phyloP scores from a whole-genome alignment of 2,113 vertebrate genomes.

The Colaptes auratus region DNA sequence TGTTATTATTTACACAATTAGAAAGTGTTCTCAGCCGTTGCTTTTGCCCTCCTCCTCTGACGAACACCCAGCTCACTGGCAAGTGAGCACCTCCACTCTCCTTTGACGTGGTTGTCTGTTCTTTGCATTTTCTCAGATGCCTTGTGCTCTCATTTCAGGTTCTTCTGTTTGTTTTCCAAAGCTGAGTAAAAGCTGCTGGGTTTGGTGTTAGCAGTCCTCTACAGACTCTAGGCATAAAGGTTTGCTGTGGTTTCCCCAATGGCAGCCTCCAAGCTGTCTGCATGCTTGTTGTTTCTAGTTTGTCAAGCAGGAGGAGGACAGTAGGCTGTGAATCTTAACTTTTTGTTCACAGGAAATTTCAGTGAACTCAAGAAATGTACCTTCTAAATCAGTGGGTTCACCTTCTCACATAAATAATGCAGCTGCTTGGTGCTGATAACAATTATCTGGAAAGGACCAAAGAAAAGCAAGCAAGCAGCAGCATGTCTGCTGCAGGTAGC shows the following conservation, averaged over 20 bases:
- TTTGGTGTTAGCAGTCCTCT: not conserved
- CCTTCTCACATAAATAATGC: not conserved
- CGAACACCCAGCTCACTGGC: not conserved
- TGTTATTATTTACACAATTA: slow-evolving; percentile 47
- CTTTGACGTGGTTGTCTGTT: not conserved
- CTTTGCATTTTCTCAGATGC: not conserved
- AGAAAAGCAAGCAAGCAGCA: not conserved
- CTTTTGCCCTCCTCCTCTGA: not conserved
- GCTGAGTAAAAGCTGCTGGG: not conserved
- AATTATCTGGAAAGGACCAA: not conserved
- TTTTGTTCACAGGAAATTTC: not conserved
- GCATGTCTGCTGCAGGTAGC: not conserved
- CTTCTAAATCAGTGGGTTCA: not conserved
- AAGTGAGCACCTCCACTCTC: not conserved
- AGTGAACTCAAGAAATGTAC: not conserved
- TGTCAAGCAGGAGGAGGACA: not conserved
- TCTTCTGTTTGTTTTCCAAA: not conserved
- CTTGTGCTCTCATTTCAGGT: not conserved
- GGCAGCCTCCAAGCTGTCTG: not conserved
- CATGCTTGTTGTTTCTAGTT: not conserved
- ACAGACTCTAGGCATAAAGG: not conserved
- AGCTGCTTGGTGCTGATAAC: too few species aligned
- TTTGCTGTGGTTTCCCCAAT: not conserved
- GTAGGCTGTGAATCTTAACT: not conserved
- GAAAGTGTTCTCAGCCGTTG: slow-evolving; percentile 24